These are phyloP conservation scores for Dinothrombium tinctorium DNA, from an alignment of 1,140 invertebrate species.

Conservation along the genomic window DNA sequence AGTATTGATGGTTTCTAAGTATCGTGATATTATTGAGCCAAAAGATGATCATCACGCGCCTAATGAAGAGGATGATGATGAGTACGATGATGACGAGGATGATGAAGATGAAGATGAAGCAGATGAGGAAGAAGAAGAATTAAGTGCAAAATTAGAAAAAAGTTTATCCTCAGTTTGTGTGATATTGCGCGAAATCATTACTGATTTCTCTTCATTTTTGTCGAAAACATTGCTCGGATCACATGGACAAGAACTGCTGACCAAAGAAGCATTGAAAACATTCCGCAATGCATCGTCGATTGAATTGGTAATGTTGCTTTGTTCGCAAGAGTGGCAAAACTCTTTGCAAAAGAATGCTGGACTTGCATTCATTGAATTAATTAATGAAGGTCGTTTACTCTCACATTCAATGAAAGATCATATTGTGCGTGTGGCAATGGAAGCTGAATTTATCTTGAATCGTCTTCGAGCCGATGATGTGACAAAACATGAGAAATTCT, in stretches of 20 bases:
- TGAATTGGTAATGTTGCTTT: conserved; percentile 92
- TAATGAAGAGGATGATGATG: neutral
- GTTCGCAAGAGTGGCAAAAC: conserved; percentile 99
- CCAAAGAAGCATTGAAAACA: conserved; percentile 38
- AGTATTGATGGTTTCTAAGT: conserved; percentile 98
- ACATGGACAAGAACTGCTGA: conserved; percentile 91
- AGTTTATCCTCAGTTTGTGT: conserved; percentile 11
- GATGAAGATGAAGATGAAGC: neutral
- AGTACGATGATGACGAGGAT: neutral
- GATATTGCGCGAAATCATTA: conserved; percentile 69
- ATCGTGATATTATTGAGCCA: conserved; percentile 29
- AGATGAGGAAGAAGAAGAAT: conserved; percentile 2
- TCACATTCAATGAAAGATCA: conserved; percentile 99
- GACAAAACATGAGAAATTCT: conserved; percentile 90
- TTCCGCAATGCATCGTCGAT: conserved; percentile 26
- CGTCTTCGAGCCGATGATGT: conserved; percentile 96
- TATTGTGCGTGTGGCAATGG: conserved; percentile 96
- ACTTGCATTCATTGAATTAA: conserved; percentile 93
- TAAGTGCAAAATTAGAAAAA: conserved; percentile 7
- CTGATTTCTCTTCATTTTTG: conserved; percentile 91
- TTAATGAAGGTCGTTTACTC: conserved; percentile 89
- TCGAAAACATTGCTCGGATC: conserved; percentile 95
- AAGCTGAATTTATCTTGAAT: conserved; percentile 97
- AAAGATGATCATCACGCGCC: conserved; percentile 41
- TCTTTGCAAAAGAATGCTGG: conserved; percentile 97